Evolutionary conservation across 2,888 invertebrate genomes (phyloP), one percentile per base, ranked within the genome.

Genomic region (Macrophya annulata): DNA sequence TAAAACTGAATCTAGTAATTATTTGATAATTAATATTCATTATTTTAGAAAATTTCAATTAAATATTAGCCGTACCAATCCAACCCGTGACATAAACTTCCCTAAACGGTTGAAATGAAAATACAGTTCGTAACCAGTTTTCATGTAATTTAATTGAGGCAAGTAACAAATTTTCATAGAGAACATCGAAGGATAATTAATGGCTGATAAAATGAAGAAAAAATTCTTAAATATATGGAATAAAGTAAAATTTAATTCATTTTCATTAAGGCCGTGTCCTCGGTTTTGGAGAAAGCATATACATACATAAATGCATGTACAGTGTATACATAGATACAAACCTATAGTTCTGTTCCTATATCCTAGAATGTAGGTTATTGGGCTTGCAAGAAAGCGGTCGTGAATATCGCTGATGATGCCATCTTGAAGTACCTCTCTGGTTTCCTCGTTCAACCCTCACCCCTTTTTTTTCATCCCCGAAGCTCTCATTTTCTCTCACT

Each of bases 371-470:
- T 83, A 83, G 83, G 83, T 83, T 83, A 83, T 83, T 83, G 83
- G 83, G 83, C 48, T 83, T 59, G 68, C 68, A 83, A 68, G 83
- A 68, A 83, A 48, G 83, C 68, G 89, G 87, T 90, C 89, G 88
- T 90, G 91, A 91, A 92, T 91, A 92, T 90, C 88, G 91, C 91
- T 92, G 91, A 92, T 91, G 90, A 86, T 89, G 90, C 90, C 89
- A 88, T 87, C 86, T 89, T 90, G 84, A 87, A 92, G 91, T 85
- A 88, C 89, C 86, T 89, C 90, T 89, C 88, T 86, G 77, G 87
- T 79, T 85, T 86, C 84, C 86, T 71, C 43, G 85, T 85, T 86
- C 85, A 87, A 86, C 86, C 84, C 85, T 72, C 76, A 51, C 81
- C 85, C 81, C 84, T 40, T 59, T 82, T 55, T 25, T 74, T 72